These are phyloP conservation scores for Heliconius melpomene DNA, from an alignment of 1,140 invertebrate species.

Conservation along the genomic window DNA sequence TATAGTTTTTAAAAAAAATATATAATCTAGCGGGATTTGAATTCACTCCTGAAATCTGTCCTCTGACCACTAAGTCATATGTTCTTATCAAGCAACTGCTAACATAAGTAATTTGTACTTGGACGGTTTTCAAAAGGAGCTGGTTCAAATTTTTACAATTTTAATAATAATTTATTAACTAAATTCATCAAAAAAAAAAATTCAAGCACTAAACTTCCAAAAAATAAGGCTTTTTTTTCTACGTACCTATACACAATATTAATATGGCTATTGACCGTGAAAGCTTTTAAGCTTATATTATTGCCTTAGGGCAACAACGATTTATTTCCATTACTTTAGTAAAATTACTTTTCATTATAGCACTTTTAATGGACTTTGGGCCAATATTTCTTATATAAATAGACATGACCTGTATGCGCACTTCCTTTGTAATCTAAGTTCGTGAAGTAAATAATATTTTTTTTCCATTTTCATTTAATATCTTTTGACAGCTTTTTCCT, in stretches of 20 bases:
- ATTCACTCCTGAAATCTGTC: too few relatives aligned
- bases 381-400: slow-evolving; percentile 2
- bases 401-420: not conserved
- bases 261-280: slow-evolving; percentile 3
- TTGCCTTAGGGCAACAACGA: not conserved
- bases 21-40: too few relatives aligned
- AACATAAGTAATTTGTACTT: too few relatives aligned
- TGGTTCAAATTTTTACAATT: too few relatives aligned
- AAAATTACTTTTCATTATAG: slow-evolving; percentile 12
- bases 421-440: not conserved
- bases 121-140: too few relatives aligned
- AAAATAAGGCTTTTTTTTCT: not conserved
- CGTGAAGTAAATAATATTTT: not conserved
- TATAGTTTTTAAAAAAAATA: too few relatives aligned
- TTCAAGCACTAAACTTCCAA: not conserved
- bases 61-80: too few relatives aligned
- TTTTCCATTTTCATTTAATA: not conserved
- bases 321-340: slow-evolving; percentile 11
- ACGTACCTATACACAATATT: not conserved
- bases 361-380: slow-evolving; percentile 5
- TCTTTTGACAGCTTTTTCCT: too few relatives aligned
- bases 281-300: slow-evolving; percentile 7
- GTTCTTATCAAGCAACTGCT: too few relatives aligned
- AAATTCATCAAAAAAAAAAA: too few relatives aligned
- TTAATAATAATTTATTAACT: too few relatives aligned